Percentiles rank a stretch among this genome's conserved stretches.
Conservation (phyloP, 1,140 invertebrate species). For the Apis laboriosa region DNA sequence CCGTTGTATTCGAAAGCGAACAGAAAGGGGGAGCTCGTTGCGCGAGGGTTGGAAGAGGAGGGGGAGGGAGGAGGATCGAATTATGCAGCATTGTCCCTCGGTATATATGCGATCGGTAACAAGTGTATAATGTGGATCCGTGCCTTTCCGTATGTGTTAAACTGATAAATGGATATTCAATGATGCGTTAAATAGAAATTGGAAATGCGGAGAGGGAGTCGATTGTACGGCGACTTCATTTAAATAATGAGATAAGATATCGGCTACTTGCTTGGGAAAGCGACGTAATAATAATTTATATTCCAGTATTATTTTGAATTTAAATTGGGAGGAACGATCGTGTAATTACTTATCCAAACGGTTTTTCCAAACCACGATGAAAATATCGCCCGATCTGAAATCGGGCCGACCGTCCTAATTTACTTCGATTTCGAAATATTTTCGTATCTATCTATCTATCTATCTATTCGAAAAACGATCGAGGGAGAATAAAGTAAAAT, state of each 20-base stretch:
- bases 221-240: neutral
- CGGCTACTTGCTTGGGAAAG: neutral
- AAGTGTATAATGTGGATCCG: conserved; percentile 50
- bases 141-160: conserved; percentile 21
- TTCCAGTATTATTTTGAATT: neutral
- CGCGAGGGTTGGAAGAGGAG: conserved; percentile 1
- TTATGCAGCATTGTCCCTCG: conserved; percentile 60
- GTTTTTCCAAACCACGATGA: too few species aligned
- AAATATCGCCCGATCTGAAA: too few species aligned
- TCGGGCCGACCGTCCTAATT: too few species aligned
- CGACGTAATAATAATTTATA: neutral
- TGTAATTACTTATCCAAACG: too few species aligned
- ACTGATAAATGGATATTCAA: conserved; percentile 27
- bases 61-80: conserved; percentile 52
- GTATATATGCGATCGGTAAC: conserved; percentile 58
- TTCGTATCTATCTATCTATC: too few species aligned
- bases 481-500: too few species aligned
- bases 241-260: neutral
- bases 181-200: neutral
- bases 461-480: too few species aligned
- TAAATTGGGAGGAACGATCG: neutral
- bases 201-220: neutral
- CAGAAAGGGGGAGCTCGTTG: conserved; percentile 9
- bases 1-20: conserved; percentile 23
- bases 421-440: too few species aligned